Evolutionary conservation across 2,113 vertebrate species (phyloP), one percentile per base, ranked within the genome.

Genomic region (Callaeas wilsoni): DNA sequence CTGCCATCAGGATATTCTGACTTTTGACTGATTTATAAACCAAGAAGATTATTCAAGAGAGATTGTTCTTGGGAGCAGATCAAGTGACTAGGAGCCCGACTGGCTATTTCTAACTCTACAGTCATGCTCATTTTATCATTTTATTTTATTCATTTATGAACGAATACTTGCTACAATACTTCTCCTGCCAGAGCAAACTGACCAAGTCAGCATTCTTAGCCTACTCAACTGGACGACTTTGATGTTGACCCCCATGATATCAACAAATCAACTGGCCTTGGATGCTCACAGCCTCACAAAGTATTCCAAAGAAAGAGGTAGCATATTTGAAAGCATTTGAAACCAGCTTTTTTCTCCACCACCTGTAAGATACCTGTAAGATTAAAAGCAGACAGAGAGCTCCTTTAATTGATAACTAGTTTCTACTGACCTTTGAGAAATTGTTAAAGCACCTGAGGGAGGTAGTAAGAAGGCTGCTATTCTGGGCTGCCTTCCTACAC

Each of bases 401-500:
- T 49, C n/a, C 52, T 86, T 77, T 84, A 88, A 89, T 57, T 76
- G 89, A 73, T 75, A 77, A 44, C 44, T 20, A 47, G 55, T 59
- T 91, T 89, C 62, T 87, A 52, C 16, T 68, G 93, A 94, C 84
- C 84, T 93, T 77, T 93, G 39, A 88, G 59, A 73, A 93, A 57
- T 23, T 35, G 83, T 25, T 53, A 35, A 62, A 80, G 76, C 55
- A 44, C 62, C 83, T 68, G 78, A 86, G 87, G 68, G 83, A 79
- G 56, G 77, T 49, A 90, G 87, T 77, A 95, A 53, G 86, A 67
- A 69, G 39, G 42, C 41, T 18, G 49, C 94, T 95, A 94, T 96
- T 97, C 80, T 65, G 63, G 81, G 93, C 63, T 93, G 13, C 4
- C 84, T 50, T 82, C 91, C 96, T 80, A 96, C 94, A 93, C 84